Base-by-base conservation (phyloP, 2,888 invertebrate species). In the Urechis unicinctus region DNA sequence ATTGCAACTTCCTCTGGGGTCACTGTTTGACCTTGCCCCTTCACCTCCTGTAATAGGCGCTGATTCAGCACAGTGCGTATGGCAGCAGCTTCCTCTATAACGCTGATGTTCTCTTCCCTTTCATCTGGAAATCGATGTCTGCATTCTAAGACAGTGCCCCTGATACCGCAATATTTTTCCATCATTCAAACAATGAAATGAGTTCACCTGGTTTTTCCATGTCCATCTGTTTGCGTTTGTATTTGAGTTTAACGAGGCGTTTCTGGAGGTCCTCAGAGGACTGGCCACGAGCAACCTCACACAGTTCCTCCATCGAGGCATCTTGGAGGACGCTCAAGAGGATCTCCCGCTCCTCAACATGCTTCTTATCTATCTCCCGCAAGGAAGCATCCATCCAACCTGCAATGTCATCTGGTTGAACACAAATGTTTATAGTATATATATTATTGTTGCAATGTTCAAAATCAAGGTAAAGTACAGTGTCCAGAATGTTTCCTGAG, bases 41-140 rank as follows among this genome's bases (percentile, higher is more conserved):
- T 51, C 29, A 58, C 57, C 29, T 64, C 59, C 17, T 49, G 26
- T 49, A 65, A 52, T 3, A 45, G 26, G 17, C 47, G 48, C 21
- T 58, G 62, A 31, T 62, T 65, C 41, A 66, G 59, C 13, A 71
- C 66, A 41, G 61, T 59, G 36, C 66, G 61, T 2, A 74, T 66
- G 24, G 73, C 74, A n/a, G 72, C 71, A 30, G 70, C 70, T 52
- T 74, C 74, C 53, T 74, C 74, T 36, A 74, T 52, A 26, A 74
- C 67, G 48, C 58, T 60, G 25, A 62, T 57, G 50, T 71, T 64
- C 28, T 73, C 73, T 28, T 73, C 69, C 48, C 63, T 57, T 47
- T 67, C 65, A 55, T 59, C 73, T 74, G 61, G n/a, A 53, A n/a
- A 17, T 36, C n/a, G n/a, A n/a, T n/a, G n/a, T n/a, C n/a, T n/a